Conservation (phyloP, 1,140 invertebrate species). For the Leptinotarsa lineolata region DNA sequence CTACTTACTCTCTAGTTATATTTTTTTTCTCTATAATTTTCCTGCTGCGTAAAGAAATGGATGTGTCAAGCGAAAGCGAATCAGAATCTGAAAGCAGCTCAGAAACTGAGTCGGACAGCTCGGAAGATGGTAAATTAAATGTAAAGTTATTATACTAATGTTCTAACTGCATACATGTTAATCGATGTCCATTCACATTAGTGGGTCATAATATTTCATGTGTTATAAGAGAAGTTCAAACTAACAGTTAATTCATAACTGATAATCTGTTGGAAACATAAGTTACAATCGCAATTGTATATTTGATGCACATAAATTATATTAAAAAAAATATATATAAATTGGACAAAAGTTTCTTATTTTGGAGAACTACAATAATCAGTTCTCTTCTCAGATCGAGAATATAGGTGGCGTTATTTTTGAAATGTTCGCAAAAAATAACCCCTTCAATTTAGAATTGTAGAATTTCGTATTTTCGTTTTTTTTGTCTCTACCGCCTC, state of each 20-base stretch:
- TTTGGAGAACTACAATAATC: too few species aligned
- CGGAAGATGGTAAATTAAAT: slow-evolving; percentile 46
- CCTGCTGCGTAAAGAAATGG: slow-evolving; percentile 50
- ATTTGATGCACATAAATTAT: too few species aligned
- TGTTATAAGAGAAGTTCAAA: too few species aligned
- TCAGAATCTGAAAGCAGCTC: slow-evolving; percentile 45
- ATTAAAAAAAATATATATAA: too few species aligned
- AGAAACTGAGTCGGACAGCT: slow-evolving; percentile 44
- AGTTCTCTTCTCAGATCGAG: too few species aligned
- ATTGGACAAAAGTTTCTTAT: too few species aligned
- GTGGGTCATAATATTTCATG: too few species aligned
- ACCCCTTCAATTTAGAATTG: too few species aligned
- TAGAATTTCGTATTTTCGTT: too few species aligned
- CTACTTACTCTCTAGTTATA: background rate
- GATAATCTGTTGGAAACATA: slow-evolving; percentile 1
- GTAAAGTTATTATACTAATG: slow-evolving; percentile 26
- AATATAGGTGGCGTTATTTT: too few species aligned
- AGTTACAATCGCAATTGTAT: background rate
- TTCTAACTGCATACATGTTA: slow-evolving; percentile 18
- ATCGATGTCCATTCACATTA: background rate
- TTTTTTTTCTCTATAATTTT: slow-evolving; percentile 29
- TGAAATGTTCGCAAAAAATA: too few species aligned
- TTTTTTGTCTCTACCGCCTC: too few species aligned
- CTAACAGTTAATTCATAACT: slow-evolving; percentile 14
- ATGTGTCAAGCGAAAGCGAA: slow-evolving; percentile 54